Conservation (phyloP, 2,113 vertebrate species). For the Tapirus terrestris region DNA sequence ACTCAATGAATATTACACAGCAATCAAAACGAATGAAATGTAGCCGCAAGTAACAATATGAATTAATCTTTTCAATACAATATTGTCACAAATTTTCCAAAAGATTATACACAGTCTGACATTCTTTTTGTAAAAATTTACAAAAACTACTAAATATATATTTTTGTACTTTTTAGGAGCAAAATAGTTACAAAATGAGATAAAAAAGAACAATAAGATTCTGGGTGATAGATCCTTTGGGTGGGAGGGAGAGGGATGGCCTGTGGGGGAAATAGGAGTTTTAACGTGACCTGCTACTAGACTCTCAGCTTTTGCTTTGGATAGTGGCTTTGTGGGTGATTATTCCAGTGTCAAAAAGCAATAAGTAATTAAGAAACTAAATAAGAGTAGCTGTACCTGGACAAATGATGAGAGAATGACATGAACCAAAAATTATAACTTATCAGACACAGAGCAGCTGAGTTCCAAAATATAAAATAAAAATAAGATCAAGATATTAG, state of each 20-base stretch:
- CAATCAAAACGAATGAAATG: neutral
- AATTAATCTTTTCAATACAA: neutral
- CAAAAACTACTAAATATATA: neutral
- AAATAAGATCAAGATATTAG: constrained; percentile 30
- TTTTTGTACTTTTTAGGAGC: neutral
- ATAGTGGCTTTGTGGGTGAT: neutral
- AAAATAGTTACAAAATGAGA: neutral
- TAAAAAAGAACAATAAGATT: neutral
- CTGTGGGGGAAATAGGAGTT: neutral
- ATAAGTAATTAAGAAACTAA: neutral
- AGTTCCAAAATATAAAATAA: neutral
- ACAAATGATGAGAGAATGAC: neutral
- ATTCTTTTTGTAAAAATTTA: neutral
- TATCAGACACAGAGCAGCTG: neutral
- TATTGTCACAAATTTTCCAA: neutral
- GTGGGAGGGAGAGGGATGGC: neutral
- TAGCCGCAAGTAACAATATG: neutral
- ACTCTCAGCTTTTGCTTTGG: neutral
- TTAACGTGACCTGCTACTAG: neutral
- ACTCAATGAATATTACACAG: neutral
- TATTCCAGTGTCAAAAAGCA: constrained; percentile 31
- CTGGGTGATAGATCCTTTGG: neutral
- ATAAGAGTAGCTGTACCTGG: neutral
- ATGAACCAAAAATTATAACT: neutral
- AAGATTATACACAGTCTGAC: neutral